Evolutionary conservation across 2,113 vertebrate genomes (phyloP), one percentile per base, ranked within the genome.

Genomic region (Cricetomys ansorgei): DNA sequence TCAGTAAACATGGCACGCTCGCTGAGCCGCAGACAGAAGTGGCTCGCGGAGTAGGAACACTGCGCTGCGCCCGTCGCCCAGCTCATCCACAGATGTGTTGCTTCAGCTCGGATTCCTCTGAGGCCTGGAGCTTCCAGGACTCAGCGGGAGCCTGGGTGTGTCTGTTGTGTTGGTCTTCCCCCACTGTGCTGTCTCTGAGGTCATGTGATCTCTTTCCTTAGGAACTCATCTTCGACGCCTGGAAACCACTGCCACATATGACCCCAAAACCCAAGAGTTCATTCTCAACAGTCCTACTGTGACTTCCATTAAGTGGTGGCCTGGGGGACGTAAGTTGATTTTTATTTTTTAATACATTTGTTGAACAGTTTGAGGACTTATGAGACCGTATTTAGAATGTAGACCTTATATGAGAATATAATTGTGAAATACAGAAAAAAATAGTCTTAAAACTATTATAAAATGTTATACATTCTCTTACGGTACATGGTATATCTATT

Each of bases 241-340:
- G 85, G 99, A 99, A 98, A 99, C 99, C 62, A 99, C 99, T 21
- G 99, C 99, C 88, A 99, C 99, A 7, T 99, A 99, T 0, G 99
- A 99, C 95, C 99, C 99, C 15, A 97, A 99, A 72, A 99, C 99
- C 0, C 99, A 99, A 96, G 99, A 99, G 97, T 99, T 99, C 97
- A 99, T 99, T 75, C 96, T 99, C 89, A 99, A 99, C 98, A 99
- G 99, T 96, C 99, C 99, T 62, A 99, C 99, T 1, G 98, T 99
- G 97, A 99, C 99, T 94, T 99, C 99, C 92, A 99, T 99, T 97
- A 99, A 99, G 95, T 99, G 99, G 99, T 99, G 99, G 99, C 99
- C 99, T 17, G 99, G 99, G 88, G 99, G 99, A 98, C 98, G 99
- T 99, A 98, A 99, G 99, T 99, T 90, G 72, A 59, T 25, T 76